These are phyloP conservation scores for Ariopsis seemanni DNA, from an alignment of 2,113 vertebrate species.

Conservation along the genomic window DNA sequence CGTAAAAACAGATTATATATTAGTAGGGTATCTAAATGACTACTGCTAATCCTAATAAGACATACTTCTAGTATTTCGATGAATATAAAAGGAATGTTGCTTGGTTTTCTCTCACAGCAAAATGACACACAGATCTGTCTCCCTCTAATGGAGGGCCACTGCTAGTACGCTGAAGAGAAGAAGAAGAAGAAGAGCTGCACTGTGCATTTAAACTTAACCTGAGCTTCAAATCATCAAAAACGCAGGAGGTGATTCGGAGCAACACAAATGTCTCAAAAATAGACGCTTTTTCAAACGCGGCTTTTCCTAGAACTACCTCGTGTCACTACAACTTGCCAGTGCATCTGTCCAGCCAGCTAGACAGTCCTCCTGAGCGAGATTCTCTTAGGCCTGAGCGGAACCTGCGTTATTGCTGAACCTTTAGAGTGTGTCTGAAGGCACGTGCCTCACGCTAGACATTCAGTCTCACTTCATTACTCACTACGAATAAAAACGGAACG, in stretches of 20 bases:
- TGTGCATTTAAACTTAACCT: slow-evolving; percentile 59
- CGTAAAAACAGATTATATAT: slow-evolving; percentile 28
- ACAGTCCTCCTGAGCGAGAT: slow-evolving; percentile 66
- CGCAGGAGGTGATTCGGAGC: slow-evolving; percentile 29
- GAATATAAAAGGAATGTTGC: slow-evolving; percentile 34
- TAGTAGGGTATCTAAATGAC: slow-evolving; percentile 51
- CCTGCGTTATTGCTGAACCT: slow-evolving; percentile 65
- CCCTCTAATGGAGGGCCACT: slow-evolving; percentile 65
- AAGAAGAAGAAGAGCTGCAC: slow-evolving; percentile 30
- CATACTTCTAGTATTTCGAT: background rate
- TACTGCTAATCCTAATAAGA: background rate
- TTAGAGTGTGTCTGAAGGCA: slow-evolving; percentile 18
- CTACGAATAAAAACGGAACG: background rate
- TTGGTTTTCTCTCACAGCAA: slow-evolving; percentile 47
- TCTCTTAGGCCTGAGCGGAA: slow-evolving; percentile 56
- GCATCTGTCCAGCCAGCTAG: slow-evolving; percentile 74
- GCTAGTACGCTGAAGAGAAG: slow-evolving; percentile 39
- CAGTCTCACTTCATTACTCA: slow-evolving; percentile 14
- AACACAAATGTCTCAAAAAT: slow-evolving; percentile 52
- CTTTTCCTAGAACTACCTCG: slow-evolving; percentile 40
- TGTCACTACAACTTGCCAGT: slow-evolving; percentile 31
- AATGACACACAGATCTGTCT: slow-evolving; percentile 43
- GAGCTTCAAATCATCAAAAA: slow-evolving; percentile 61
- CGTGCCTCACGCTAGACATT: slow-evolving; percentile 26
- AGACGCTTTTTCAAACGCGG: slow-evolving; percentile 42